Evolutionary conservation across 2,888 invertebrate genomes (phyloP).

Genomic region (Trachelus tabidus): DNA sequence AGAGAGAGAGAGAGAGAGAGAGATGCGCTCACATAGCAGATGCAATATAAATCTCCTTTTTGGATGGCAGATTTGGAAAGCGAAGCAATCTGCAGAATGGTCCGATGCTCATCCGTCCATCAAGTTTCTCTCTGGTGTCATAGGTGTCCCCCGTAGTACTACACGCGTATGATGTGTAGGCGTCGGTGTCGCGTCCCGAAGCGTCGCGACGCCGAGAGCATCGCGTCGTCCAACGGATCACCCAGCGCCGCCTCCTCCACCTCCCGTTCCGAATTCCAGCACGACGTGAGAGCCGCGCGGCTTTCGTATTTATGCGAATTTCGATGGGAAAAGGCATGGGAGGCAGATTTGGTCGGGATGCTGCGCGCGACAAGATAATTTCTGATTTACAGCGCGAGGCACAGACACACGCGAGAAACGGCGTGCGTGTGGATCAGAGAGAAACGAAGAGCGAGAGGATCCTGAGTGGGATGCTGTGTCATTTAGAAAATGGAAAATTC

Average conservation of each 20-base stretch:
- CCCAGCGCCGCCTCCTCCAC: slow-evolving; percentile 12
- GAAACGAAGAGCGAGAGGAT: neutral
- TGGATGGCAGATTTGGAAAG: slow-evolving; percentile 54
- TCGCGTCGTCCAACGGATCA: slow-evolving; percentile 8
- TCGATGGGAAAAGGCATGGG: slow-evolving; percentile 62
- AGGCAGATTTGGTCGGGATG: neutral
- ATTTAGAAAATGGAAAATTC: slow-evolving; percentile 52
- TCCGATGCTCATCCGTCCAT: slow-evolving; percentile 65
- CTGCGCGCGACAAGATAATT: slow-evolving; percentile 63
- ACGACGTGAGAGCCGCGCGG: too few species aligned
- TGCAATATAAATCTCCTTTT: slow-evolving; percentile 63
- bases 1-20: slow-evolving; percentile 15
- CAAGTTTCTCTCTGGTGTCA: slow-evolving; percentile 40
- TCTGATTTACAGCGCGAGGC: slow-evolving; percentile 60
- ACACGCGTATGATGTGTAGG: neutral
- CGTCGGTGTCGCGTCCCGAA: slow-evolving; percentile 3
- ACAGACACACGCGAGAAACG: too few species aligned
- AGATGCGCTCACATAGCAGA: slow-evolving; percentile 50
- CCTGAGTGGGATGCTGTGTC: slow-evolving; percentile 14
- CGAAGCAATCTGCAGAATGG: slow-evolving; percentile 66
- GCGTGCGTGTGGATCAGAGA: too few species aligned
- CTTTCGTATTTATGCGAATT: slow-evolving; percentile 59
- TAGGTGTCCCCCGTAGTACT: neutral
- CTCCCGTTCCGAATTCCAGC: neutral
- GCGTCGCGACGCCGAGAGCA: slow-evolving; percentile 9